Base-by-base conservation (phyloP, 2,797 vertebrate species). In the Neosilurus mollespiculum region DNA sequence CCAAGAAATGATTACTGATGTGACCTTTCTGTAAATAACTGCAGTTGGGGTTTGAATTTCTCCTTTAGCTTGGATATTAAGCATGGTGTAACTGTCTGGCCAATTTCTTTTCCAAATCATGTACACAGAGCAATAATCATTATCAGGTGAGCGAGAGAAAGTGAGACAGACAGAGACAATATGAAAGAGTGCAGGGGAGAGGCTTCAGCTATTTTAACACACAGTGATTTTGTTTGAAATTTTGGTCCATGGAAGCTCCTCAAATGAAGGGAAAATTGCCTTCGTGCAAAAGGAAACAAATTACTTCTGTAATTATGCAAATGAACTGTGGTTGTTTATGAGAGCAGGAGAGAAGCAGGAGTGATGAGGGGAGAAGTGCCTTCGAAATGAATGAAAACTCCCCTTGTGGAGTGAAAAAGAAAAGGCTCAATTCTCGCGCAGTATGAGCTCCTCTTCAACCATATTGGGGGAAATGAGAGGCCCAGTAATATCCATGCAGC, bases 221-320 rank as follows among this genome's bases (percentile, higher is more conserved):
- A 82, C 77, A 85, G 76, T 85, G 82, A 86, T 87, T 83, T 80
- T 72, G 83, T 92, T 92, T 92, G 90, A 92, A 90, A 93, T 93
- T 93, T 91, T 91, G 90, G 78, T 91, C 91, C 90, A 81, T 88
- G 90, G 90, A 91, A 91, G 90, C 92, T 91, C 89, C 81, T 87
- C 62, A 86, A 88, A 89, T 89, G 80, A 84, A 82, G 90, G 89
- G 89, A 90, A 93, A 92, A 92, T 93, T 90, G 92, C 93, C 93
- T 94, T 93, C 22, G 72, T 86, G 83, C 84, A 85, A 88, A 88
- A 84, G 92, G 89, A 93, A 92, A 90, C 90, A 94, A 95, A 95
- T 94, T 93, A 93, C 92, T 91, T 80, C 91, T 91, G 92, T 94
- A 92, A 94, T 95, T 94, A 95, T 94, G 93, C 89, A 95, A 92